A percentile compares a stretch with the other conserved stretches of the same genome.
Evolutionary conservation across 1,140 invertebrate species (phyloP).

Genomic region (Cydia strobilella): DNA sequence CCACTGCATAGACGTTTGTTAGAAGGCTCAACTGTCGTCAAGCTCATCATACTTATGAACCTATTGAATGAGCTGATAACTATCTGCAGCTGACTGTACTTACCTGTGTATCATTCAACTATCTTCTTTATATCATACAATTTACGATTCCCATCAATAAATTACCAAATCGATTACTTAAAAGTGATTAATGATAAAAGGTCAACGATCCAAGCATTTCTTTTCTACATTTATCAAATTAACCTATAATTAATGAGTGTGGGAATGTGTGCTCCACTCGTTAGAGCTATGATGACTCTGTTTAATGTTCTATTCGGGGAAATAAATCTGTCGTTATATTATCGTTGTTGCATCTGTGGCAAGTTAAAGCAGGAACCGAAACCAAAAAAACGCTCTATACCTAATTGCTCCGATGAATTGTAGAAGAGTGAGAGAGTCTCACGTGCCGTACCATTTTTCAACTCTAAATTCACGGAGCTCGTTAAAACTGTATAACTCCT

Average conservation of each 20-base stretch:
- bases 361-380: not conserved
- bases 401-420: too few relatives aligned
- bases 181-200: conserved; percentile 7
- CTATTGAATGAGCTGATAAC: too few relatives aligned
- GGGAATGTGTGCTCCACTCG: conserved; percentile 15
- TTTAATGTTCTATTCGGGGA: conserved; percentile 12
- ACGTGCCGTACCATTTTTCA: too few relatives aligned
- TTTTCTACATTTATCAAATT: conserved; percentile 9
- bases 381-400: not conserved
- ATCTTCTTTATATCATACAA: not conserved
- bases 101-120: not conserved
- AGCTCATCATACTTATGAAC: too few relatives aligned
- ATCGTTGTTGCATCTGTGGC: not conserved
- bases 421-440: too few relatives aligned
- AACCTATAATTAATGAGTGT: conserved; percentile 20
- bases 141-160: not conserved
- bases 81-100: too few relatives aligned
- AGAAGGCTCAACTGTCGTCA: too few relatives aligned
- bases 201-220: not conserved
- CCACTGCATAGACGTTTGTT: too few relatives aligned
- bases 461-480: too few relatives aligned
- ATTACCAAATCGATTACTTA: not conserved
- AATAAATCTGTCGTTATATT: conserved; percentile 17
- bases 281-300: conserved; percentile 16
- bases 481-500: not conserved